Conservation (phyloP, 37 sponge, comb jelly and placozoan genomes). For the Axinella damicornis region DNA sequence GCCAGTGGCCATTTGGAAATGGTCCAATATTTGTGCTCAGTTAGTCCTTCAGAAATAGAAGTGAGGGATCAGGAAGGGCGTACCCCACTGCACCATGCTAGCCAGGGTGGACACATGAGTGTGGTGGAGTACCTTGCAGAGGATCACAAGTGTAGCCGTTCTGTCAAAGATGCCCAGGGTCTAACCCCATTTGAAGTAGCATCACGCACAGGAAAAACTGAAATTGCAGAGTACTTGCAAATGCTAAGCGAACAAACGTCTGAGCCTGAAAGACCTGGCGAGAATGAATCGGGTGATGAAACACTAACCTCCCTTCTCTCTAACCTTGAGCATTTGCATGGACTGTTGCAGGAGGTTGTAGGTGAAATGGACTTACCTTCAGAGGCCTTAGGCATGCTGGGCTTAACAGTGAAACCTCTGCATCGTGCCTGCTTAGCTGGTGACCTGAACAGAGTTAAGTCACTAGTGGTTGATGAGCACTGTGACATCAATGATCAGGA, state of each 20-base stretch:
- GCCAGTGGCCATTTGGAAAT: constrained; percentile 64
- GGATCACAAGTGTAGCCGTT: background rate
- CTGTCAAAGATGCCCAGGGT: constrained; percentile 7
- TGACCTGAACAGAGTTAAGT: no score
- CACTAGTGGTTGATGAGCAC: no score
- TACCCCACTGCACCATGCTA: no score
- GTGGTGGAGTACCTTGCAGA: constrained; percentile 21
- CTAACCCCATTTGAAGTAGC: constrained; percentile 11
- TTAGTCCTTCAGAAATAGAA: background rate
- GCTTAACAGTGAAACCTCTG: background rate
- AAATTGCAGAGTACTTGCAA: constrained; percentile 2
- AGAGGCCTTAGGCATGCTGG: background rate
- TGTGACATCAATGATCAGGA: no score
- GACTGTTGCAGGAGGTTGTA: background rate
- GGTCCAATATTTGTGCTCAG: constrained; percentile 39
- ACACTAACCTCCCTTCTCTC: background rate
- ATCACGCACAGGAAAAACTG: background rate
- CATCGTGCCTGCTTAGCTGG: no score
- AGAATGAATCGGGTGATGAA: background rate
- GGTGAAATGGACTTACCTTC: background rate
- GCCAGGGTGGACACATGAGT: no score
- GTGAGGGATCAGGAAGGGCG: background rate
- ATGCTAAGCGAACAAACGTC: background rate
- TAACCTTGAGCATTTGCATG: background rate
- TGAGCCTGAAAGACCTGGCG: background rate